Evolutionary conservation across 2,888 invertebrate species (phyloP), one percentile per base, ranked within the genome.

Genomic region (Heliconius erato): DNA sequence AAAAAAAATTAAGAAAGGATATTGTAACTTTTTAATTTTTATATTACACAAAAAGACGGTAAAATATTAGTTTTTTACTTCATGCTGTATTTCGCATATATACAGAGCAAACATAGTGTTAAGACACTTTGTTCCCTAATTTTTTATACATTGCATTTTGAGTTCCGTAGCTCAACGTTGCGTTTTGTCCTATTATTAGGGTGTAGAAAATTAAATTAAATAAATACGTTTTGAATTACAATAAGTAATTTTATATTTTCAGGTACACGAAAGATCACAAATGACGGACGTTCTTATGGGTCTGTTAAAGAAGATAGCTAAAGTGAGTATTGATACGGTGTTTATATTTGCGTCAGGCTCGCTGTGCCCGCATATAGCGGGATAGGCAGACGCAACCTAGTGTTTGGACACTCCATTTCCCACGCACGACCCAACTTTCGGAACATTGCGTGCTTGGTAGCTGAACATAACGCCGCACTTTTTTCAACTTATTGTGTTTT

Each of bases 251-350:
- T 4, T 40, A 16, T n/a, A 59, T 35, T 81, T 89, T 89, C 91
- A 95, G 95, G 95, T 99, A 0, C 99, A 99, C 90, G 99, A 99
- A 92, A 96, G 99, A 71, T 98, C 98, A 0, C 96, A 99, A 78
- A 97, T 99, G 91, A 99, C 99, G 0, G 99, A 99, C 89, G 98
- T 99, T 63, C 95, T 99, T 0, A 97, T 99, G 97, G 99, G 99
- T 0, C 95, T 99, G 0, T 91, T 99, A 80, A 99, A 99, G 91
- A 99, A 99, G 96, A 98, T 99, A 84, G 94, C 98, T 11, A 97
- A 97, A 92, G 98, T 98, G 92, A 67, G 77, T 77, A 63, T 5
- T 9, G 7, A 28, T 32, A 28, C 5, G 28, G 16, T 54, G 0
- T 23, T 54, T 49, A 19, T 54, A 19, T 54, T 19, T 19, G 6